Conservation (phyloP, 2,113 vertebrate genomes). For the Cebus imitator region DNA sequence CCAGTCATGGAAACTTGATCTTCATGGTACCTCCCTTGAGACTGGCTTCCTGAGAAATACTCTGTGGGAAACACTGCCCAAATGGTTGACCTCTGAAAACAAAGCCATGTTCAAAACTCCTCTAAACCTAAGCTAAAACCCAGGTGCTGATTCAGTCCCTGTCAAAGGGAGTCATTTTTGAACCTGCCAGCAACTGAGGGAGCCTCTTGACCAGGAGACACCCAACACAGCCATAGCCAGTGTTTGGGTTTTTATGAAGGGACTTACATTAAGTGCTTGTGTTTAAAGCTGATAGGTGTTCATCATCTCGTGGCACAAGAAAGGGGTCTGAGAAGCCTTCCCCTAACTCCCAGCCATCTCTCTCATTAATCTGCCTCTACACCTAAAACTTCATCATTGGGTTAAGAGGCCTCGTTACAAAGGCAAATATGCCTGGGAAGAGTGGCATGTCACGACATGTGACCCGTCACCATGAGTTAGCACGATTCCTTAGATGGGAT, state of each 20-base stretch:
- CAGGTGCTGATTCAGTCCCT: neutral
- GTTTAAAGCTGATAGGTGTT: neutral
- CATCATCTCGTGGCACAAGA: no score
- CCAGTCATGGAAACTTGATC: neutral
- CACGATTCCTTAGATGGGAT: neutral
- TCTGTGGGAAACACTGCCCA: neutral
- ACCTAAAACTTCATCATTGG: neutral
- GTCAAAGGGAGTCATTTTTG: neutral
- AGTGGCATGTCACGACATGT: rapidly evolving
- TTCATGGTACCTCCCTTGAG: neutral
- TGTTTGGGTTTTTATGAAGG: neutral
- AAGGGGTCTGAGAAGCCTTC: neutral
- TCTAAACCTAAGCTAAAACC: neutral
- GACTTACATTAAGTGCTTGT: neutral
- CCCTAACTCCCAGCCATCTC: neutral
- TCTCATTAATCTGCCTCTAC: neutral
- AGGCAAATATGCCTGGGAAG: neutral
- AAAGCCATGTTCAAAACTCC: neutral
- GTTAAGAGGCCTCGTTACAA: neutral
- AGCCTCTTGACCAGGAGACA: neutral
- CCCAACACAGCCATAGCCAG: neutral
- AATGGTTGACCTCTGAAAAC: neutral
- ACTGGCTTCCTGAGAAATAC: neutral
- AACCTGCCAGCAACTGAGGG: neutral
- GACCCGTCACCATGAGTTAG: neutral